phyloP scores from a whole-genome alignment of 1,140 invertebrate species.

The Drosophila erecta region DNA sequence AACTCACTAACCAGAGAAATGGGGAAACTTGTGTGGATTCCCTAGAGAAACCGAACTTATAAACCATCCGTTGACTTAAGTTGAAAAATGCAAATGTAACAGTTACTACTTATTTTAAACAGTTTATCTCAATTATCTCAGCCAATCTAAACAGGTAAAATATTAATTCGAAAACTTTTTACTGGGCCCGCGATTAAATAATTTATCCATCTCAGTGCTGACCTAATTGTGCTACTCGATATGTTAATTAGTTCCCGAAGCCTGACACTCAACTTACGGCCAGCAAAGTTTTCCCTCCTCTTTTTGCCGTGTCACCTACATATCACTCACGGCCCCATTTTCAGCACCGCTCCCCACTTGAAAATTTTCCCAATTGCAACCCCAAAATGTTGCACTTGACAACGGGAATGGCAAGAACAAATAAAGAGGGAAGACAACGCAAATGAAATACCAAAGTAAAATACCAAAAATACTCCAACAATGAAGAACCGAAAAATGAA shows the following conservation, averaged over 20 bases:
- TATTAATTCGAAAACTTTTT: not conserved
- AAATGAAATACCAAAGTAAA: conserved; percentile 76
- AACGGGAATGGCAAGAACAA: conserved; percentile 31
- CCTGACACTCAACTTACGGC: conserved; percentile 34
- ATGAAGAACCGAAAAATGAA: conserved; percentile 31
- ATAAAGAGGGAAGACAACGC: conserved; percentile 37
- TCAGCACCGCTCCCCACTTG: not conserved
- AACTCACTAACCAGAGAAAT: conserved; percentile 4
- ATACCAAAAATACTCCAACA: conserved; percentile 71
- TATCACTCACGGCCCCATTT: conserved; percentile 26
- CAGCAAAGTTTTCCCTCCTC: conserved; percentile 20
- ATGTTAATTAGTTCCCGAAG: conserved; percentile 34
- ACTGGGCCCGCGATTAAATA: not conserved
- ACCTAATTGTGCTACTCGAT: conserved; percentile 39
- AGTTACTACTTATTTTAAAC: too few relatives aligned
- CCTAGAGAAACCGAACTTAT: not conserved
- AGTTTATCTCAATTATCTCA: too few relatives aligned
- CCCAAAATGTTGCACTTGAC: conserved; percentile 74
- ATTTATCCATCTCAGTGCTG: conserved; percentile 3
- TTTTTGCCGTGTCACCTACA: conserved; percentile 32
- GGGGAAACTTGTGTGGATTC: not conserved
- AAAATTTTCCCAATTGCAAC: conserved; percentile 11
- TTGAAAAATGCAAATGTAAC: too few relatives aligned
- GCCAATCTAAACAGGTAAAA: too few relatives aligned
- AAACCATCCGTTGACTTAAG: too few relatives aligned